phyloP scores from a whole-genome alignment of 2,797 vertebrate genomes.

The Cuculus canorus region DNA sequence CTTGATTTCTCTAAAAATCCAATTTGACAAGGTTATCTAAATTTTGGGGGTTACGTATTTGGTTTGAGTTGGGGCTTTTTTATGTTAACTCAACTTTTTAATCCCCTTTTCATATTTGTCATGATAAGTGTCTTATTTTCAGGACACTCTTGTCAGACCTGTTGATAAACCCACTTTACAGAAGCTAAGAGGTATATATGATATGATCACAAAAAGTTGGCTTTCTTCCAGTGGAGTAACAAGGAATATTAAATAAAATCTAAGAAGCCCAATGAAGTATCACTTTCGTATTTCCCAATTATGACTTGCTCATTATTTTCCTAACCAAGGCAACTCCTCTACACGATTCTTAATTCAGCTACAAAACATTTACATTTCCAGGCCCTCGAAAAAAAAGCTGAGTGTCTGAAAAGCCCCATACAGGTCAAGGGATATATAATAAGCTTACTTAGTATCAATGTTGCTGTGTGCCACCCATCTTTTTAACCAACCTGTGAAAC shows the following conservation, averaged over 20 bases:
- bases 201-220: neutral
- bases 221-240: neutral
- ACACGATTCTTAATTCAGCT: neutral
- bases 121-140: neutral
- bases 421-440: neutral
- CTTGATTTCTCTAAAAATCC: neutral
- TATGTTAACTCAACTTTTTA: neutral
- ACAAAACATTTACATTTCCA: neutral
- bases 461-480: neutral
- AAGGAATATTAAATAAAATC: neutral
- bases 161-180: neutral
- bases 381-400: neutral
- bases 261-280: neutral
- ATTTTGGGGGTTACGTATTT: too few relatives aligned
- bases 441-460: neutral
- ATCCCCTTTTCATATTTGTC: neutral
- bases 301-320: neutral
- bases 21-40: neutral
- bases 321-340: neutral
- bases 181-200: neutral
- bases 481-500: neutral
- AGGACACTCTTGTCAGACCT: neutral
- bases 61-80: neutral
- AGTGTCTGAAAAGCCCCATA: neutral
- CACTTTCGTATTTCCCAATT: neutral